Base-by-base conservation (phyloP, 53 echinoderm and acorn worm species). In the Temnopleurus reevesii region DNA sequence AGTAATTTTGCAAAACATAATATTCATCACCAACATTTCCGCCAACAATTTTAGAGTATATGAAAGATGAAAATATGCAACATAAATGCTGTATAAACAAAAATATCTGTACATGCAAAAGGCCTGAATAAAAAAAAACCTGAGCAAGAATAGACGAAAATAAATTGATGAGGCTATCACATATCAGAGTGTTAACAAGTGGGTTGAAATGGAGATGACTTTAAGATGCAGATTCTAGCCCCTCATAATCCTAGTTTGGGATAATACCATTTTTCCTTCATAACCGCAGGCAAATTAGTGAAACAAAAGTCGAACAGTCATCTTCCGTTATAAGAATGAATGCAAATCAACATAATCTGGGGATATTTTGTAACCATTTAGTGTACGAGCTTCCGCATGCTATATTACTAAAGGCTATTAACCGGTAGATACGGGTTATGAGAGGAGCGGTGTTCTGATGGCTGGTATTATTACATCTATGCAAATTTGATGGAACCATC, bases 401-500 rank as follows among this genome's bases (percentile, higher is more conserved):
- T 23, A 71, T 71, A 21, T n/a, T 21, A n/a, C 21, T 36, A 23
- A 71, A 71, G 21, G 71, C 71, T 71, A 38, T 71, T 71, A 41
- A 71, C 41, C 71, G 41, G 23, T 71, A 38, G 71, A n/a, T 23
- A 71, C 21, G n/a, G 71, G 43, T 71, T 71, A 71, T 43, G 23
- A 38, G 71, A 21, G 1, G 41, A 71, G 36, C 21, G 4, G 71
- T 8, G 71, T 19, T 12, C 55, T 7, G 18, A 9, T 25, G 24
- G 0, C 24, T 41, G 71, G 71, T 71, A 71, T 3, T 41, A 71
- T 71, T 71, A 38, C 41, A 38, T 71, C 71, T 71, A 71, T 71
- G 71, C 71, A 71, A 71, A 71, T 71, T 71, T 71, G 0, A 71
- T 71, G 71, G 41, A 71, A 71, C 71, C 43, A 71, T 71, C 71